A percentile compares a stretch with the other conserved stretches of the same genome.
phyloP scores from a whole-genome alignment of 2,797 vertebrate genomes.

The Echiichthys vipera region DNA sequence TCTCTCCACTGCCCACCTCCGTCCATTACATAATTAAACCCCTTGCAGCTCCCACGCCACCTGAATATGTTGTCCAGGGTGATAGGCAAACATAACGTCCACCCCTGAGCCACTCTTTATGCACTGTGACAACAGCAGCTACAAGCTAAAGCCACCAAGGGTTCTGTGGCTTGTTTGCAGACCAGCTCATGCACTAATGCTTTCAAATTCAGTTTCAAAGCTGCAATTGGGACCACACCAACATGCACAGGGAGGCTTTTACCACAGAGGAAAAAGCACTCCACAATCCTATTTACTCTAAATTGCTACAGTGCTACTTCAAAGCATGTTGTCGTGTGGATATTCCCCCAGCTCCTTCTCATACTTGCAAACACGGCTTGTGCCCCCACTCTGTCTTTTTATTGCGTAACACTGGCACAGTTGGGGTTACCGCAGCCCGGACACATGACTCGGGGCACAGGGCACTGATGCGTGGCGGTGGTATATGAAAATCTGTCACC shows the following conservation, averaged over 20 bases:
- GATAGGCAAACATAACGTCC: slow-evolving; percentile 48
- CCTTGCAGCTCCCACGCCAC: slow-evolving; percentile 50
- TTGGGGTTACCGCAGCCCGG: slow-evolving; percentile 42
- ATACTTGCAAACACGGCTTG: slow-evolving; percentile 16
- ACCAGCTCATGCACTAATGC: slow-evolving; percentile 10
- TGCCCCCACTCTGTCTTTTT: neutral
- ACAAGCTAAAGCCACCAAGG: slow-evolving; percentile 29
- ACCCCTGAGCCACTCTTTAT: slow-evolving; percentile 42
- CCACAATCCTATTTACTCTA: neutral
- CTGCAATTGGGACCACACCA: neutral
- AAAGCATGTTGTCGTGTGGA: neutral
- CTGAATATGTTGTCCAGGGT: slow-evolving; percentile 48
- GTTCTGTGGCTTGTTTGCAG: slow-evolving; percentile 34
- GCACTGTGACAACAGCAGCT: slow-evolving; percentile 58
- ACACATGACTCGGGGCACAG: slow-evolving; percentile 71
- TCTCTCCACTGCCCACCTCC: slow-evolving; percentile 46
- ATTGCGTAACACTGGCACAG: slow-evolving; percentile 69
- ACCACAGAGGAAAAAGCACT: neutral
- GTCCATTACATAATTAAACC: slow-evolving; percentile 72
- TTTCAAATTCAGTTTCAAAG: slow-evolving; percentile 22
- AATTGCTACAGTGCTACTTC: neutral
- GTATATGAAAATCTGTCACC: slow-evolving; percentile 72
- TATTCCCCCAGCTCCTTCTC: slow-evolving; percentile 1
- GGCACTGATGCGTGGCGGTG: slow-evolving; percentile 67
- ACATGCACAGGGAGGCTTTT: neutral